These are phyloP conservation scores for Ceratotherium simum DNA, from an alignment of 2,113 vertebrate species.

Conservation along the genomic window DNA sequence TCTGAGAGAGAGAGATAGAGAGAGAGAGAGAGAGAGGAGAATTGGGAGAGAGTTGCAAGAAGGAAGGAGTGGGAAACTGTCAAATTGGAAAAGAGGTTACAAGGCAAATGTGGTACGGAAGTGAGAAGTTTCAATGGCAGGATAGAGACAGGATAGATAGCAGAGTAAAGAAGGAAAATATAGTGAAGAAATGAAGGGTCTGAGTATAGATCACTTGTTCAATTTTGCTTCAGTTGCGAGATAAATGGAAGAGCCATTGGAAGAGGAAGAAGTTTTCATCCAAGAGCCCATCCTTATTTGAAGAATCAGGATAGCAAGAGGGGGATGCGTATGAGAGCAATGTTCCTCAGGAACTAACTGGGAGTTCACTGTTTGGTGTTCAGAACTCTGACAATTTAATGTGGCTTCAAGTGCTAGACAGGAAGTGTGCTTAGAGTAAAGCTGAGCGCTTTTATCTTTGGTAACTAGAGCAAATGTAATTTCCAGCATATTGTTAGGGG, in stretches of 20 bases:
- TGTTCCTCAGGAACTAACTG: not conserved
- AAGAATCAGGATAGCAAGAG: not conserved
- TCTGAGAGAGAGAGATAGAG: not conserved
- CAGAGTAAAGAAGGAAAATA: not conserved
- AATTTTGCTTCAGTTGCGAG: constrained; percentile 29
- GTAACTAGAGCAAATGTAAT: not conserved
- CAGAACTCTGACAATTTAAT: not conserved
- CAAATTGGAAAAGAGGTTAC: not conserved
- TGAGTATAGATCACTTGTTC: not conserved
- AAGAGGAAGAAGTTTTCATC: not conserved
- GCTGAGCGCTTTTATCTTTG: not conserved
- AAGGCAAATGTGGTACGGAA: not conserved
- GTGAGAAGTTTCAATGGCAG: not conserved
- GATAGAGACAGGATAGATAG: not conserved
- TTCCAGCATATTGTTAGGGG: not conserved
- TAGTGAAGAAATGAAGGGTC: not conserved
- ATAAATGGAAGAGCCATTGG: not conserved
- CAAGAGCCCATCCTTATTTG: not conserved
- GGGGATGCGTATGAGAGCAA: not conserved
- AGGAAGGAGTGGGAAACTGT: not conserved
- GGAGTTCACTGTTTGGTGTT: not conserved
- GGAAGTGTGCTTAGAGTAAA: not conserved
- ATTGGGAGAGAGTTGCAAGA: not conserved
- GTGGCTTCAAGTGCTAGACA: not conserved
- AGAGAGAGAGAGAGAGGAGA: not conserved